Conservation (phyloP, 2,888 invertebrate genomes). For the Torymus tubicola region DNA sequence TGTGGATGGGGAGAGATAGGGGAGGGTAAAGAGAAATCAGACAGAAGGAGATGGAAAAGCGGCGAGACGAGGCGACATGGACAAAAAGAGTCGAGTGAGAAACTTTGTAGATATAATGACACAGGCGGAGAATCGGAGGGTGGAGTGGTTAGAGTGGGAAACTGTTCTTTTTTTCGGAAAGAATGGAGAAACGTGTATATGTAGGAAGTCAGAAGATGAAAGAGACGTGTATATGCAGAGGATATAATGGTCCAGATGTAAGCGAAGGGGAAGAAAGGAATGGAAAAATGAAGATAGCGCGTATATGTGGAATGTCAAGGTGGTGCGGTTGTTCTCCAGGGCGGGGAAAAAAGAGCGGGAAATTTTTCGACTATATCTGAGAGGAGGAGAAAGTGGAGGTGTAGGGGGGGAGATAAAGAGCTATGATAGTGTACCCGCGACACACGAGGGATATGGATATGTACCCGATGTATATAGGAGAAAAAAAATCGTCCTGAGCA, state of each 20-base stretch:
- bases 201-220: background rate
- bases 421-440: background rate
- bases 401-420: background rate
- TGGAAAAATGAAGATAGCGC: constrained; percentile 15
- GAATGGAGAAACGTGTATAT: background rate
- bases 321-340: background rate
- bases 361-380: background rate
- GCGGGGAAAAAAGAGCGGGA: constrained; percentile 23
- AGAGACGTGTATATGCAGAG: constrained; percentile 17
- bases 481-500: too few species aligned
- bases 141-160: constrained; percentile 23
- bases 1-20: background rate
- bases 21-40: constrained; percentile 5
- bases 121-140: constrained; percentile 13
- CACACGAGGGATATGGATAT: too few species aligned
- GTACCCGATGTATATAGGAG: too few species aligned
- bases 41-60: constrained; percentile 39
- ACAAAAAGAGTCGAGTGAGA: constrained; percentile 27
- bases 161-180: background rate
- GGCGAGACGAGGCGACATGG: background rate
- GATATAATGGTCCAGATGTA: constrained; percentile 22
- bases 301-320: background rate
- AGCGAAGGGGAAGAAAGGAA: background rate
- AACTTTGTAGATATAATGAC: constrained; percentile 42
- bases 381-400: background rate